Percentiles rank a stretch among this genome's conserved stretches.
Conservation (phyloP, 2,113 vertebrate genomes). For the Syngnathus typhle region DNA sequence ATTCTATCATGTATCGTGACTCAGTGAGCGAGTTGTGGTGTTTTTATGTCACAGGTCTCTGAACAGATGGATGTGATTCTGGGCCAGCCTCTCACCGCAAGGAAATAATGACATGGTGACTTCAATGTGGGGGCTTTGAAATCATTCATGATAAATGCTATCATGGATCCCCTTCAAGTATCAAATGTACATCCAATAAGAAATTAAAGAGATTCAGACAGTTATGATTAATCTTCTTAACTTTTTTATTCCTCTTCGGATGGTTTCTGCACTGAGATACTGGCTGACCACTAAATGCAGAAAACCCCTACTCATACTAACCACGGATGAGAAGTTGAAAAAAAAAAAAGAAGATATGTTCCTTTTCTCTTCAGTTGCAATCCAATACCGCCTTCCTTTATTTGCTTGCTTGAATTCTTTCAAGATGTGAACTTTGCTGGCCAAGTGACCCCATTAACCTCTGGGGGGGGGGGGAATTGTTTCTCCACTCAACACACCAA, state of each 20-base stretch:
- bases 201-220: conserved; percentile 13
- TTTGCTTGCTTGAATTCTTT: conserved; percentile 54
- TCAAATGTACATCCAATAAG: conserved; percentile 17
- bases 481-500: conserved; percentile 1
- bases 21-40: background rate
- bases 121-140: conserved; percentile 49
- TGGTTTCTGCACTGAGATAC: conserved; percentile 17
- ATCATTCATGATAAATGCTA: conserved; percentile 37
- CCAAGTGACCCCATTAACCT: conserved; percentile 53
- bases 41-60: conserved; percentile 19
- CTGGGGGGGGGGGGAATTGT: background rate
- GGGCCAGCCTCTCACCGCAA: conserved; percentile 47
- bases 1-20: conserved; percentile 19
- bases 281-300: conserved; percentile 22
- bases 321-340: conserved; percentile 22
- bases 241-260: conserved; percentile 11
- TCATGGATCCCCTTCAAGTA: conserved; percentile 25
- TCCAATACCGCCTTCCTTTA: conserved; percentile 32
- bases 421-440: conserved; percentile 55
- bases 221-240: conserved; percentile 27
- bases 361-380: conserved; percentile 8
- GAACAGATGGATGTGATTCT: conserved; percentile 68
- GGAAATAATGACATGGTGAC: conserved; percentile 57
- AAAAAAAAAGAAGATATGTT: background rate
- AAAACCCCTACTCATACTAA: conserved; percentile 25